A percentile compares a stretch with the other conserved stretches of the same genome.
These are phyloP conservation scores for Fulica atra DNA, from an alignment of 2,113 vertebrate genomes.

Conservation along the genomic window DNA sequence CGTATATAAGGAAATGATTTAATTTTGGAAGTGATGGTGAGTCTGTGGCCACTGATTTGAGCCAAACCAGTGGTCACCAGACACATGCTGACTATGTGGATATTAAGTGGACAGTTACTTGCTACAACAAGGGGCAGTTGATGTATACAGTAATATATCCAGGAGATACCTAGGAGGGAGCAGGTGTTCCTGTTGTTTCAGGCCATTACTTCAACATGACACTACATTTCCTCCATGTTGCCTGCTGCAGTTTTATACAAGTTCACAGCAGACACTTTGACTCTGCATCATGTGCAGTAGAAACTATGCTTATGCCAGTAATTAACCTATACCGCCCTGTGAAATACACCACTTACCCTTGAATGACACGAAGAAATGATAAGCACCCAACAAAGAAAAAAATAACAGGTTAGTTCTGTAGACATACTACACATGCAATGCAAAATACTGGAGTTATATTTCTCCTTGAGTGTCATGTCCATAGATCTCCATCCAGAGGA, in stretches of 20 bases:
- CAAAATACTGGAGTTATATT: background rate
- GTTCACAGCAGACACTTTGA: background rate
- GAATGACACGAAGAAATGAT: background rate
- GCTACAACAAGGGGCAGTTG: background rate
- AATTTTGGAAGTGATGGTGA: background rate
- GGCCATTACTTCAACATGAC: slow-evolving; percentile 29
- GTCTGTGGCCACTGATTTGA: background rate
- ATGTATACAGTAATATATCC: background rate
- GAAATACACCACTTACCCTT: slow-evolving; percentile 6
- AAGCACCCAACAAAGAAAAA: background rate
- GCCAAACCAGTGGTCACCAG: background rate
- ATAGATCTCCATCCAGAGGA: background rate
- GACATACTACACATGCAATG: background rate
- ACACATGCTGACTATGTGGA: background rate
- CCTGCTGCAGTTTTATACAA: background rate
- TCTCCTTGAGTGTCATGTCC: background rate
- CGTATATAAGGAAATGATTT: background rate
- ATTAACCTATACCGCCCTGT: slow-evolving; percentile 23
- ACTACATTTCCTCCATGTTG: background rate
- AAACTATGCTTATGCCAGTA: background rate
- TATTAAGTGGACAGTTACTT: slow-evolving; percentile 20
- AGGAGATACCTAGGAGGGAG: background rate
- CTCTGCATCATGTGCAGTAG: background rate
- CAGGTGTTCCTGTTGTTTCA: slow-evolving; percentile 31
- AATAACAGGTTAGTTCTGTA: background rate